phyloP scores from a whole-genome alignment of 2,113 vertebrate genomes.

The Halichoerus grypus region DNA sequence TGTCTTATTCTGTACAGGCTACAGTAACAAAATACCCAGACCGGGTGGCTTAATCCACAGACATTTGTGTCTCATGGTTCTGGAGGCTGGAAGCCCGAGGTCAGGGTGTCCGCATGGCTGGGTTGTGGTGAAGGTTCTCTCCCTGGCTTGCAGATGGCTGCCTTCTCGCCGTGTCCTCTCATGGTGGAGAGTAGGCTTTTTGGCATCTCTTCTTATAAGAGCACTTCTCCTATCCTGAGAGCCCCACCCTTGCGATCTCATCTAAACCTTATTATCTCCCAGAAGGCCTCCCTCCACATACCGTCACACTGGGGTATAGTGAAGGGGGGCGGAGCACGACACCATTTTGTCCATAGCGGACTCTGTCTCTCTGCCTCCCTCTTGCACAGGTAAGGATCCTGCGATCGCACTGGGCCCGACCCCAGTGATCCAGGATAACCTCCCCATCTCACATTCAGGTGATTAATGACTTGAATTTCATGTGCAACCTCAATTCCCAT shows the following conservation, averaged over 20 bases:
- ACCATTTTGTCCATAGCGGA: background rate
- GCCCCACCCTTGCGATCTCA: background rate
- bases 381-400: background rate
- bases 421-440: background rate
- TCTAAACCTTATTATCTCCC: background rate
- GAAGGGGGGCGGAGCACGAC: background rate
- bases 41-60: accelerated
- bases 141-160: background rate
- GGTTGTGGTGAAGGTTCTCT: background rate
- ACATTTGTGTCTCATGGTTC: background rate
- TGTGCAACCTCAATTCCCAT: background rate
- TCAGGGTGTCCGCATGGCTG: accelerated
- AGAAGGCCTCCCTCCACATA: too few relatives aligned
- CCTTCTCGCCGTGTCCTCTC: background rate
- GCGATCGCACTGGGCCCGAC: accelerated
- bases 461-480: background rate
- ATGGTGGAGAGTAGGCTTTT: background rate
- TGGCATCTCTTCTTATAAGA: background rate
- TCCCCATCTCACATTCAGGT: background rate
- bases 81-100: background rate
- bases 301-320: background rate
- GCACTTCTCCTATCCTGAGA: background rate
- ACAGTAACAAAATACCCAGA: background rate
- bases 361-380: background rate
- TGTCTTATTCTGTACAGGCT: background rate